Conservation (phyloP, 2,888 invertebrate genomes). For the Alcis repandata region DNA sequence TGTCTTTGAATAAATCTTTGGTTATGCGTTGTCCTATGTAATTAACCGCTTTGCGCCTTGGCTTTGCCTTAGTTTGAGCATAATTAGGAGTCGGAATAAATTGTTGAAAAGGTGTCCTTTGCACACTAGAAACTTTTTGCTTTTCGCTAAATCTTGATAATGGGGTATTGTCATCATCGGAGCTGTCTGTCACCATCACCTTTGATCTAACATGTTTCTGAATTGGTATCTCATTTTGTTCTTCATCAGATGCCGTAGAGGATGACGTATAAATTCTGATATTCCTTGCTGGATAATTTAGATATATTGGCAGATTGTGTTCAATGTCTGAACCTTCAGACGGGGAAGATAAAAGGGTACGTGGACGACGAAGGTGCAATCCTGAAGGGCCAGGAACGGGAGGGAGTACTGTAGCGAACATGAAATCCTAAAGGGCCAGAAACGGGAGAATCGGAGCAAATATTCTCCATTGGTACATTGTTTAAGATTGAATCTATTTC, state of each 20-base stretch:
- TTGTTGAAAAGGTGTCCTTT: conserved; percentile 17
- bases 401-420: no score
- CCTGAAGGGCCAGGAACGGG: no score
- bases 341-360: neutral
- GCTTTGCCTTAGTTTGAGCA: conserved; percentile 5
- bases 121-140: neutral
- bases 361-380: no score
- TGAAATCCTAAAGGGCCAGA: no score
- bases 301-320: conserved; percentile 15
- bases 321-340: neutral
- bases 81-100: conserved; percentile 23
- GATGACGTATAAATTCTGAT: conserved; percentile 25
- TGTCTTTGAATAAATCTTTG: conserved; percentile 23
- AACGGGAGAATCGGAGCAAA: no score
- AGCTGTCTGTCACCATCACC: neutral
- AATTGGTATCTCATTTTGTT: conserved; percentile 12
- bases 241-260: conserved; percentile 21
- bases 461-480: no score
- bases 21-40: conserved; percentile 22
- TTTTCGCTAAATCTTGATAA: neutral
- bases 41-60: conserved; percentile 20
- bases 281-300: conserved; percentile 22
- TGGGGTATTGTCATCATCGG: neutral
- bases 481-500: no score
- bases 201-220: conserved; percentile 7